Conservation (phyloP, 2,113 vertebrate genomes). For the Rhinolophus ferrumequinum region DNA sequence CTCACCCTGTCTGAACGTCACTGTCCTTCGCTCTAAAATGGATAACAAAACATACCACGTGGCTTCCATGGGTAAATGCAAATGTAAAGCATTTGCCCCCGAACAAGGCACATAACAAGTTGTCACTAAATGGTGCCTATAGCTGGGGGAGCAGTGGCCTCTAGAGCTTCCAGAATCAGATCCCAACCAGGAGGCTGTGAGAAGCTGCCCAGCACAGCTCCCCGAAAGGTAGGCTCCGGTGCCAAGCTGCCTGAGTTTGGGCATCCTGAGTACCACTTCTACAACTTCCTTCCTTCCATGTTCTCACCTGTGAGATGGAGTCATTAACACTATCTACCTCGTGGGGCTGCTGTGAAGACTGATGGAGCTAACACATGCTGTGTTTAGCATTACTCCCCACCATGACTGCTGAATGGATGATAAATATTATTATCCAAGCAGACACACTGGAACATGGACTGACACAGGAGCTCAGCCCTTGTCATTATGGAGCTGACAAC, state of each 20-base stretch:
- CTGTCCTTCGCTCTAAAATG: background rate
- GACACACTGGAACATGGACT: background rate
- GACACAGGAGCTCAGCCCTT: background rate
- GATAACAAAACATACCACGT: rapidly evolving
- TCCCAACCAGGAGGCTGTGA: background rate
- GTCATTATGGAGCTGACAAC: no score
- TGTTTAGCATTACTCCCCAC: no score
- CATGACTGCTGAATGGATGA: background rate
- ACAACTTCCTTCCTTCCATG: no score
- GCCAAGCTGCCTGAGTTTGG: background rate
- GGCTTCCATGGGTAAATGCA: background rate
- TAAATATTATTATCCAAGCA: no score
- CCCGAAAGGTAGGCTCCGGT: no score
- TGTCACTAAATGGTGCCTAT: background rate
- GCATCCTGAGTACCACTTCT: background rate
- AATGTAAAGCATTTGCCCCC: background rate
- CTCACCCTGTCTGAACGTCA: background rate
- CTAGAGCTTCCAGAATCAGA: background rate
- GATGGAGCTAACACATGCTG: background rate
- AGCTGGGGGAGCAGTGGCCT: rapidly evolving
- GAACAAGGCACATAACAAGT: rapidly evolving
- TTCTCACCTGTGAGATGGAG: background rate
- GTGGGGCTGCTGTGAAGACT: background rate
- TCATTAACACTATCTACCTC: background rate
- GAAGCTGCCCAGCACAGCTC: rapidly evolving